phyloP scores from a whole-genome alignment of 2,113 vertebrate species.

The Alexandromys fortis region DNA sequence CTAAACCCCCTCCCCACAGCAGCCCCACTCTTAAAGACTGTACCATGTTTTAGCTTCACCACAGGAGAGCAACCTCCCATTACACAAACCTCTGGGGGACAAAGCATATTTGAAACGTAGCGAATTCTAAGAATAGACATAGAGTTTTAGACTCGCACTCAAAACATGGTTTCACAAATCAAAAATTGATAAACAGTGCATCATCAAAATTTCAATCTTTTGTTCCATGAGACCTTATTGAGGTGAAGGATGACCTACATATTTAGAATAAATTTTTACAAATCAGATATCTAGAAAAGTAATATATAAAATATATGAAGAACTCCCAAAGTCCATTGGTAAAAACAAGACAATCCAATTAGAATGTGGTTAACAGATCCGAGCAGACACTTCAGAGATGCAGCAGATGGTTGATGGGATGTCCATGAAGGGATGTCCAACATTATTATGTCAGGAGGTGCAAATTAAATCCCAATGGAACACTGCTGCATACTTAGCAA shows the following conservation, averaged over 20 bases:
- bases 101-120: neutral
- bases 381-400: neutral
- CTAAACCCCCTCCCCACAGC: neutral
- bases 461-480: neutral
- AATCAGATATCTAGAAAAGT: neutral
- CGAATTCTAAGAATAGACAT: neutral
- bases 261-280: neutral
- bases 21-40: neutral
- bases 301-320: neutral
- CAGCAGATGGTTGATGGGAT: neutral
- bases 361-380: neutral
- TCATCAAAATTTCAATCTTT: neutral
- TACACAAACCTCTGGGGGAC: neutral
- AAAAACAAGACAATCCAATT: neutral
- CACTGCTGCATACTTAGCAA: neutral
- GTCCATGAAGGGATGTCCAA: neutral
- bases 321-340: neutral
- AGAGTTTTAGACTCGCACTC: neutral
- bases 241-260: neutral
- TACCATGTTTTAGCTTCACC: neutral
- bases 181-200: neutral
- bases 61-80: neutral
- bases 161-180: no score
- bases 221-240: neutral
- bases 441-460: neutral